A percentile compares a stretch with the other conserved stretches of the same genome.
Evolutionary conservation across 1,140 invertebrate species (phyloP).

Genomic region (Ericerus pela): DNA sequence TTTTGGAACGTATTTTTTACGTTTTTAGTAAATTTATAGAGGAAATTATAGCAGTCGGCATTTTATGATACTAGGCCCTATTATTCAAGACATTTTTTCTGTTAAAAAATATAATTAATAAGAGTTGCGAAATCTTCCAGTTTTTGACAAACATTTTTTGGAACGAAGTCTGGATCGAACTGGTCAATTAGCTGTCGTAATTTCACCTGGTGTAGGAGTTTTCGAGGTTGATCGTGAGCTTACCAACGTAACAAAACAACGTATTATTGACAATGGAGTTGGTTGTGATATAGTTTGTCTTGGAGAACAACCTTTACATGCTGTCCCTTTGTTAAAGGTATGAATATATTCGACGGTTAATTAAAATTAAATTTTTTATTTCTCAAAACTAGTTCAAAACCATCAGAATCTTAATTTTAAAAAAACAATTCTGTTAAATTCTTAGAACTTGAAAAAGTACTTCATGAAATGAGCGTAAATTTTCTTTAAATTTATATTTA

Average conservation of each 20-base stretch:
- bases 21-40: too few species aligned
- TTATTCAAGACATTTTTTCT: too few species aligned
- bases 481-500: constrained; percentile 3
- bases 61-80: too few species aligned
- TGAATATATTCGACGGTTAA: neutral
- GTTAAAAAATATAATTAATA: too few species aligned
- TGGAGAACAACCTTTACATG: constrained; percentile 97
- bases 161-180: constrained; percentile 96
- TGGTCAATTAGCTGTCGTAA: constrained; percentile 91
- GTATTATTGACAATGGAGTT: constrained; percentile 96
- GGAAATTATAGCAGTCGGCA: too few species aligned
- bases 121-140: constrained; percentile 40
- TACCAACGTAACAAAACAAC: constrained; percentile 95
- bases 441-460: neutral
- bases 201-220: constrained; percentile 94
- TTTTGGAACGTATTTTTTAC: too few species aligned
- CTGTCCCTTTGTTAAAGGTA: constrained; percentile 85
- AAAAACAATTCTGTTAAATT: neutral
- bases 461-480: neutral
- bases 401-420: too few species aligned
- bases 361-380: constrained; percentile 1
- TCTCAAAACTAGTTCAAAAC: too few species aligned
- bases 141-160: constrained; percentile 96
- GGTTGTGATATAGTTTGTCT: constrained; percentile 91
- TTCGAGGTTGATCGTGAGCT: constrained; percentile 93